Evolutionary conservation across 1,140 invertebrate genomes (phyloP).

Genomic region (Drosophila bifasciata): DNA sequence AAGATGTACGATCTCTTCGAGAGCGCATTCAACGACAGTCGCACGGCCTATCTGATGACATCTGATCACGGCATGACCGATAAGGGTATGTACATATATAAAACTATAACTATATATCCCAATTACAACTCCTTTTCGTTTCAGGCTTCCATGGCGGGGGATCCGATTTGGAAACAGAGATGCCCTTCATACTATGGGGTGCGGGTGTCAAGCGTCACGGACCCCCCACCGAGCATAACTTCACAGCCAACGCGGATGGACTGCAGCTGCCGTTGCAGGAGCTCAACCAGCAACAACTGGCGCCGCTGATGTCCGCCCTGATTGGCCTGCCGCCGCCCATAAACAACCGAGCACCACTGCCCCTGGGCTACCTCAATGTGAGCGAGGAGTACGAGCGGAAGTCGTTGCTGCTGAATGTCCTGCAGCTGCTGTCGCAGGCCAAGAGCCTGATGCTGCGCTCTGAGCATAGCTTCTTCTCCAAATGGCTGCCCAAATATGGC

Average conservation of each 20-base stretch:
- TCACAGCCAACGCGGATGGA: neutral
- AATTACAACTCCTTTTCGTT: neutral
- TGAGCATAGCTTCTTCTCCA: constrained; percentile 32
- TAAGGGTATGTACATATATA: constrained; percentile 88
- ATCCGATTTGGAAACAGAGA: neutral
- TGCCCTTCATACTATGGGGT: constrained; percentile 21
- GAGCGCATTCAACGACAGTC: constrained; percentile 89
- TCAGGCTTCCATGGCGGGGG: constrained; percentile 92
- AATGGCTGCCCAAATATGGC: constrained; percentile 44
- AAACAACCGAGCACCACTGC: constrained; percentile 24
- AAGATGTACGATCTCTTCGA: constrained; percentile 89
- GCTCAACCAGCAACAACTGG: constrained; percentile 28
- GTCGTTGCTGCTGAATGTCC: constrained; percentile 85
- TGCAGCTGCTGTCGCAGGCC: constrained; percentile 14
- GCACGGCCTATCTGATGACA: constrained; percentile 95
- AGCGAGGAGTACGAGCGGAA: constrained; percentile 76
- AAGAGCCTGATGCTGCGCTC: constrained; percentile 8
- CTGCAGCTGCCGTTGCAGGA: too few species aligned
- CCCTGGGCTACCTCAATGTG: constrained; percentile 20
- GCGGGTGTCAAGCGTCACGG: constrained; percentile 9
- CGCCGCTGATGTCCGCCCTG: constrained; percentile 74
- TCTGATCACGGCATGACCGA: constrained; percentile 99
- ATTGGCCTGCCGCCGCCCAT: constrained; percentile 29
- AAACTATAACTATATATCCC: too few species aligned
- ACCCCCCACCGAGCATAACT: neutral